Evolutionary conservation across 2,888 invertebrate genomes (phyloP).

Genomic region (Drosophila algonquin): DNA sequence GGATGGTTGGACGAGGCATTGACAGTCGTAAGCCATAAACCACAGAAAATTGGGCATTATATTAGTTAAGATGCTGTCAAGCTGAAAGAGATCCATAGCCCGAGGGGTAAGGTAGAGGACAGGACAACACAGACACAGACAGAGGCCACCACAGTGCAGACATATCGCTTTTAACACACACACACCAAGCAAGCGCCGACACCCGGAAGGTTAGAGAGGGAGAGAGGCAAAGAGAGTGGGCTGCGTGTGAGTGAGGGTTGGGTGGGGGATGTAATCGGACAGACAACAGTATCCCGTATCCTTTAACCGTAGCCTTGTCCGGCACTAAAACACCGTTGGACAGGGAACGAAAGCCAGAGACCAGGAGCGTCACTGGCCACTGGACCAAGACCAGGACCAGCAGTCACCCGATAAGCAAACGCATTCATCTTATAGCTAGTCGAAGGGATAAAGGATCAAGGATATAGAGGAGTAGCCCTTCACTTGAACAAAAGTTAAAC

Average conservation of each 20-base stretch:
- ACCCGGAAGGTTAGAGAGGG: constrained; percentile 1
- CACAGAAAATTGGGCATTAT: constrained; percentile 81
- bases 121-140: constrained; percentile 4
- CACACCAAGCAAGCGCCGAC: too few species aligned
- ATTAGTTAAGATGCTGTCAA: constrained; percentile 82
- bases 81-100: constrained; percentile 68
- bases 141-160: constrained; percentile 31
- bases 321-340: constrained; percentile 67
- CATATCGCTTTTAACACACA: constrained; percentile 56
- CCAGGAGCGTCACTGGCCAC: constrained; percentile 31
- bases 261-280: not conserved
- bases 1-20: constrained; percentile 68
- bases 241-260: not conserved
- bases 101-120: constrained; percentile 2
- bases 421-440: constrained; percentile 71
- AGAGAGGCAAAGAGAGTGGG: not conserved
- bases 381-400: constrained; percentile 29
- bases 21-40: constrained; percentile 82
- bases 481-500: constrained; percentile 55
- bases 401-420: constrained; percentile 72
- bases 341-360: constrained; percentile 60
- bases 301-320: constrained; percentile 6
- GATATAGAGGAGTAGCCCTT: constrained; percentile 28
- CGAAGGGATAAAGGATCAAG: not conserved
- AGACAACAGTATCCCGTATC: constrained; percentile 13